Base-by-base conservation (phyloP, 2,113 vertebrate species). In the Neopipo cinnamomea region DNA sequence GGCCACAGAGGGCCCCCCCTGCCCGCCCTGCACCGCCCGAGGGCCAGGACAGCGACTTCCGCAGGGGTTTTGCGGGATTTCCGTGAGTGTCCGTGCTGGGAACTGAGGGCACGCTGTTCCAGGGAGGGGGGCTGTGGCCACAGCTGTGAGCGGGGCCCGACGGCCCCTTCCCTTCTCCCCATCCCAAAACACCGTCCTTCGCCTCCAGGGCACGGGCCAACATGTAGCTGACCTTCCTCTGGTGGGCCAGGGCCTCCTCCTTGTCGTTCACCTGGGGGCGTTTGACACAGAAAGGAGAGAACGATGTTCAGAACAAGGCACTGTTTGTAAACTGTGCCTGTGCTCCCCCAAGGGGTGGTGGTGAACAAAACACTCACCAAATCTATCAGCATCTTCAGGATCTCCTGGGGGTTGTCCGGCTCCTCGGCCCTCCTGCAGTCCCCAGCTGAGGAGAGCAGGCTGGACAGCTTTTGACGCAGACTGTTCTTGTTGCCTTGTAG, bases 151-250 rank as follows among this genome's bases (percentile, higher is more conserved):
- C 0, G 15, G 74, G 52, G 41, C 76, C 39, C 5, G 1, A 3
- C 1, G 15, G 11, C 3, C 33, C 37, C 5, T 47, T 63, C 33
- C 50, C 94, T 28, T 44, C 37, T 3, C 55, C 91, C 24, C 61
- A 59, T 23, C 66, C 96, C 37, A 91, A 70, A n/a, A 91, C 86
- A 12, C 61, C 96, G 79, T 98, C 97, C 91, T 98, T 98, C 39
- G 96, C 96, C 95, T 99, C 98, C 14, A 98, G 88, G 1, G 96
- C 97, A 24, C 97, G 98, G 4, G 99, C 99, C 53, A 99, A 96
- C 99, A 99, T 99, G 93, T 99, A 98, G 94, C 99, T 99, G 49
- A 99, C 99, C 96, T 99, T 99, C 80, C 98, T 98, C 91, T 99
- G 99, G 96, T 99, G 99, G 12, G 99, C 99, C 93, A 99, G 78